Percentiles rank a stretch among this genome's conserved stretches.
phyloP scores from a whole-genome alignment of 1,140 invertebrate species.

The Aphelenchoides fujianensis region DNA sequence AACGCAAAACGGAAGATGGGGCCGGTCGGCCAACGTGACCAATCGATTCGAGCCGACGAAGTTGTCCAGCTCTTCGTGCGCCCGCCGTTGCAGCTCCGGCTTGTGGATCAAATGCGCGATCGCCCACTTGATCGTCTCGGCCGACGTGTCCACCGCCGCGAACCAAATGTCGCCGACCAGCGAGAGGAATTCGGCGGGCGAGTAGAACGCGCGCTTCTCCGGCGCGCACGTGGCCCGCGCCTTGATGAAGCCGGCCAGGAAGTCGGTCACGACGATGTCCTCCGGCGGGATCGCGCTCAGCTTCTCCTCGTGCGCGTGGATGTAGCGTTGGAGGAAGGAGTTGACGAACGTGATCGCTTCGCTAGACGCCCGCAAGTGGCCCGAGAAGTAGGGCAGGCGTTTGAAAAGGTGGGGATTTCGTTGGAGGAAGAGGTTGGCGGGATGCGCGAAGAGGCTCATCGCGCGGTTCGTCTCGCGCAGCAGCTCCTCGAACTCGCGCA shows the following conservation, averaged over 20 bases:
- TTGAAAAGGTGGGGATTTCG: neutral
- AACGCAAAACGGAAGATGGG: neutral
- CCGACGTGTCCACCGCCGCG: neutral
- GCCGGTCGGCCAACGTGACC: slow-evolving; percentile 9
- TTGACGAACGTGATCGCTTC: neutral
- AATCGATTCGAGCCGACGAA: slow-evolving; percentile 14
- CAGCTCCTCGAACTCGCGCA: neutral
- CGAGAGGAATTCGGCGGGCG: neutral
- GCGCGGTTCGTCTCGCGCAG: neutral
- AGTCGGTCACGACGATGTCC: neutral
- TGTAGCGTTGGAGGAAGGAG: neutral
- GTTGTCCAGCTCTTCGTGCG: slow-evolving; percentile 14
- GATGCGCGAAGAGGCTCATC: neutral
- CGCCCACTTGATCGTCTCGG: slow-evolving; percentile 4
- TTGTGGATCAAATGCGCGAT: slow-evolving; percentile 22
- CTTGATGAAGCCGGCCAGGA: neutral
- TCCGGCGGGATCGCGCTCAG: neutral
- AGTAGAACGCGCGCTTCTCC: neutral
- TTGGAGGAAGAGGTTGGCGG: neutral
- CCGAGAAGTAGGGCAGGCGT: neutral
- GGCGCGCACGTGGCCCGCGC: neutral
- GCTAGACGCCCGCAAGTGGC: neutral
- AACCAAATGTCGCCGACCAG: neutral
- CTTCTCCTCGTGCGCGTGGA: neutral
- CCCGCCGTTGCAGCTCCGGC: slow-evolving; percentile 12